Evolutionary conservation across 1,140 invertebrate genomes (phyloP).

Genomic region (Ylistrum balloti): DNA sequence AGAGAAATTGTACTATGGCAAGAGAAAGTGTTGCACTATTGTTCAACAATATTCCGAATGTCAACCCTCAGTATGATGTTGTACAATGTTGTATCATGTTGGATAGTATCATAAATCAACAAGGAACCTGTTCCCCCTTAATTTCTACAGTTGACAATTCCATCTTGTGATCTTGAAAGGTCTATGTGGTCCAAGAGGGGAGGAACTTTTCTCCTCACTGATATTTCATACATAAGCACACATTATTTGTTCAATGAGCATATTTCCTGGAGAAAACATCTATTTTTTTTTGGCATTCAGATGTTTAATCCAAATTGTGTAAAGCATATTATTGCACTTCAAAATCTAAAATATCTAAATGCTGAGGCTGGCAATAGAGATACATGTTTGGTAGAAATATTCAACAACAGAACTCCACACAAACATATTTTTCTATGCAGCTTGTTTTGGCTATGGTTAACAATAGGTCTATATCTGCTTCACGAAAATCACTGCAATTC

Average conservation of each 20-base stretch:
- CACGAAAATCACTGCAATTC: not conserved
- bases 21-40: not conserved
- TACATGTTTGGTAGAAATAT: not conserved
- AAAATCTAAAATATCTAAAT: not conserved
- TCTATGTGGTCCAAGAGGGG: not conserved
- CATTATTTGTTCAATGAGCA: too few species aligned
- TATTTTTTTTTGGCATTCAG: not conserved
- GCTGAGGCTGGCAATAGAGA: not conserved
- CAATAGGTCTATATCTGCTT: not conserved
- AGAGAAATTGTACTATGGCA: not conserved
- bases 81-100: too few species aligned
- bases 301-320: not conserved
- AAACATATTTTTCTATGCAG: not conserved
- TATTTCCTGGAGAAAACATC: not conserved
- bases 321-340: conserved; percentile 35
- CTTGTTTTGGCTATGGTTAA: not conserved
- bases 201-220: not conserved
- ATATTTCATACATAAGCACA: too few species aligned
- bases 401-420: not conserved
- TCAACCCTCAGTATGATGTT: too few species aligned
- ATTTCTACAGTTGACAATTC: not conserved
- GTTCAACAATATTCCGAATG: too few species aligned
- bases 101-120: not conserved
- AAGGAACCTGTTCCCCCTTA: conserved; percentile 5
- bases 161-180: not conserved